Base-by-base conservation (phyloP, 2,797 vertebrate genomes). In the Centropyge bicolor region DNA sequence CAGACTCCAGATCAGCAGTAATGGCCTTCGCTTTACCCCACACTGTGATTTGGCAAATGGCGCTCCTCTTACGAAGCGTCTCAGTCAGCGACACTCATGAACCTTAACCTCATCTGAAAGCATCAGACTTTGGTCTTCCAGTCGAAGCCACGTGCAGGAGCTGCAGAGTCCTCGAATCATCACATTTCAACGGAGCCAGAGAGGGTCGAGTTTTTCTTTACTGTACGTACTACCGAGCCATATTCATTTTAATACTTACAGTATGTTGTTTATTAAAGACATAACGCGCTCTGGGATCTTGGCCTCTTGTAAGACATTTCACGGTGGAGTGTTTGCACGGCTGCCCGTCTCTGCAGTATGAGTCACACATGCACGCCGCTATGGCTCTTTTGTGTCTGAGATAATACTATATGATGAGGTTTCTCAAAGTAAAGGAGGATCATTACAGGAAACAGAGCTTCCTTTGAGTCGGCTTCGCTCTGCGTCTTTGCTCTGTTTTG, bases 291-390 rank as follows among this genome's bases (percentile, higher is more conserved):
- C 62, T 75, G 52, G 72, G 80, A 90, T 92, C 77, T 81, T 83
- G 74, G 75, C 81, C 80, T 80, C 76, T 89, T 91, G 85, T 85
- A 84, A 86, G 88, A 90, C 72, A 88, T 92, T 91, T 93, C 85
- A 91, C 80, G 31, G 79, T 86, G 70, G 45, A 76, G 74, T 80
- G 81, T 89, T 88, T 86, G 86, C 82, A 82, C 80, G 71, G 84
- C 80, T 81, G 74, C 72, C 69, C 45, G 12, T 81, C 77, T 86
- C 78, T 70, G 83, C 69, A 41, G 73, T 66, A 74, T 86, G 80
- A 88, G 76, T 88, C 91, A 89, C 87, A 87, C 82, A 78, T 87
- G 85, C 82, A 66, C 60, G 81, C 78, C 79, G 78, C 90, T 83
- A 68, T 56, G 66, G 64, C 75, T 92, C 87, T 83, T 78, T 81